Percentiles rank a stretch among this genome's conserved stretches.
These are phyloP conservation scores for Griposia aprilina DNA, from an alignment of 2,888 invertebrate species.

Conservation along the genomic window DNA sequence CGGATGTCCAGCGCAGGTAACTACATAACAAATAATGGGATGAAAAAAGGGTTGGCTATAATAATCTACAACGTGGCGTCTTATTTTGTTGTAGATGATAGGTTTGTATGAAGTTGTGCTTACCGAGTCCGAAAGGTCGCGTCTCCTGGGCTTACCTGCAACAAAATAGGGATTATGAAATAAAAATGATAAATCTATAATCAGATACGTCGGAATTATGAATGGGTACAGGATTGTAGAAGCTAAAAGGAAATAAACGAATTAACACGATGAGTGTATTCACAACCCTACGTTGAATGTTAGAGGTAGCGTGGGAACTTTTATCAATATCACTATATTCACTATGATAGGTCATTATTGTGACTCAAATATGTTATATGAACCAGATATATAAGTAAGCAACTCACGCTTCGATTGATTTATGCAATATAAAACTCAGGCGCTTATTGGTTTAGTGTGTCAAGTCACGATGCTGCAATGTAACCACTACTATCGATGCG, in stretches of 20 bases:
- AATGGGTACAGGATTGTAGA: conserved; percentile 34
- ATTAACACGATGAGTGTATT: conserved; percentile 20
- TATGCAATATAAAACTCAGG: conserved; percentile 59
- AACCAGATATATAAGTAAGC: conserved; percentile 54
- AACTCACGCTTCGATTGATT: conserved; percentile 61
- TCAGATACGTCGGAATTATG: conserved; percentile 31
- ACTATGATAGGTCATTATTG: conserved; percentile 50
- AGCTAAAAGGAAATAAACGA: conserved; percentile 44
- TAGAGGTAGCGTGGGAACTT: conserved; percentile 55
- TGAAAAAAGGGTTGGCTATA: conserved; percentile 49
- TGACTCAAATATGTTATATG: conserved; percentile 51
- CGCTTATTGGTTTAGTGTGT: conserved; percentile 65
- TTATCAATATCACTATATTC: conserved; percentile 45
- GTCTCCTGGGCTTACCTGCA: conserved; percentile 73
- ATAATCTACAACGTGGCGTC: conserved; percentile 59
- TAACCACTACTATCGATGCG: conserved; percentile 50
- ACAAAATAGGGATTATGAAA: conserved; percentile 66
- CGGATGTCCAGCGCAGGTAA: conserved; percentile 63
- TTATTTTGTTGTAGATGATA: conserved; percentile 61
- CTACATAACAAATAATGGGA: conserved; percentile 47
- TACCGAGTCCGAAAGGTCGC: conserved; percentile 58
- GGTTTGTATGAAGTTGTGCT: conserved; percentile 49
- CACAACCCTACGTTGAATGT: conserved; percentile 43
- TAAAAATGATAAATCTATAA: conserved; percentile 40
- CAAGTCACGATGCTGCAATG: conserved; percentile 59